phyloP scores from a whole-genome alignment of 2,888 invertebrate genomes.

The Drosophila atripex region DNA sequence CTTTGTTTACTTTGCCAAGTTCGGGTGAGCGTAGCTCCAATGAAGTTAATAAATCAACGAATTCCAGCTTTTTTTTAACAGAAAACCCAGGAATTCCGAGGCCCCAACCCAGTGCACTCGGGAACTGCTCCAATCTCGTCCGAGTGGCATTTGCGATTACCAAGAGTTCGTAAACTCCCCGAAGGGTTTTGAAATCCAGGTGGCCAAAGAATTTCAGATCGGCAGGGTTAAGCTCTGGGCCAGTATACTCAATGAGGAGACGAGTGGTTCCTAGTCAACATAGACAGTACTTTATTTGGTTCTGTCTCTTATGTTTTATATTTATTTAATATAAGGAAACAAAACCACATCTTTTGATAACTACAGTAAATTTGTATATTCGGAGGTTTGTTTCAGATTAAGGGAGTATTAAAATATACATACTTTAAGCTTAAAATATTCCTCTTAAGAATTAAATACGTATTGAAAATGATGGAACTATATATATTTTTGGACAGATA shows the following conservation, averaged over 20 bases:
- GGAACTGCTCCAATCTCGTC: conserved; percentile 49
- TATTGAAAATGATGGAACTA: no score
- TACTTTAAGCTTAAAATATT: no score
- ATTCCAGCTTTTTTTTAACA: conserved; percentile 21
- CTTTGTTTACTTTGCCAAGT: conserved; percentile 85
- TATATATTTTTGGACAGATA: no score
- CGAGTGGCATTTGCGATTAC: conserved; percentile 79
- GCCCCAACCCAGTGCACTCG: conserved; percentile 48
- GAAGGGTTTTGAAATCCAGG: conserved; percentile 51
- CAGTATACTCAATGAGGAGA: conserved; percentile 47
- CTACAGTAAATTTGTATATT: no score
- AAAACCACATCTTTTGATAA: no score
- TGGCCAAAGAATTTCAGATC: conserved; percentile 65
- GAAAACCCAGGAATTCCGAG: conserved; percentile 63
- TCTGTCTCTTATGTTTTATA: not conserved
- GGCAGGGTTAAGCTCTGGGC: conserved; percentile 76
- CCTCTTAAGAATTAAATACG: no score
- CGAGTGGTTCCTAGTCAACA: not conserved
- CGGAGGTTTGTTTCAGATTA: no score
- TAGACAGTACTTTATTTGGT: not conserved
- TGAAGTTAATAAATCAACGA: not conserved
- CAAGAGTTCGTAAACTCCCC: conserved; percentile 71
- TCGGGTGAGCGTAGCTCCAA: conserved; percentile 81
- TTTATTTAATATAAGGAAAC: not conserved
- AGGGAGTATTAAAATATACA: no score